Percentiles rank a stretch among this genome's conserved stretches.
Conservation (phyloP, 2,797 vertebrate genomes). For the Channa striata region DNA sequence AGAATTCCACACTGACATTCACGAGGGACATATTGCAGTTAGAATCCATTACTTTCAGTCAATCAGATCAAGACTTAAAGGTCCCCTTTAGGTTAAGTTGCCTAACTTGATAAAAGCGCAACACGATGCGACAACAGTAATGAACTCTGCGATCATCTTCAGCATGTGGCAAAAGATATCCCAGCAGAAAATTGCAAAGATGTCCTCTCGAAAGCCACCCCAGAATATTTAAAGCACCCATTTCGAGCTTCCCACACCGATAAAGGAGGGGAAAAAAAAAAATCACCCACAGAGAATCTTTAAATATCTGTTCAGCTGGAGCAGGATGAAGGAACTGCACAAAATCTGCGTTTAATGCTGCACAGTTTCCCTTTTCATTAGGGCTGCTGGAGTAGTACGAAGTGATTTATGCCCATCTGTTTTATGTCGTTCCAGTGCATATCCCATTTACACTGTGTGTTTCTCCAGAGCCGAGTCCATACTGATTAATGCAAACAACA, state of each 20-base stretch:
- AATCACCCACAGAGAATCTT: constrained; percentile 61
- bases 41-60: constrained; percentile 47
- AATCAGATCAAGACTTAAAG: constrained; percentile 58
- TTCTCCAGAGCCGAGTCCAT: constrained; percentile 50
- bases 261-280: constrained; percentile 19
- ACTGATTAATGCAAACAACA: constrained; percentile 57
- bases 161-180: constrained; percentile 33
- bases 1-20: constrained; percentile 27
- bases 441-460: constrained; percentile 65
- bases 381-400: constrained; percentile 61
- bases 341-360: constrained; percentile 32
- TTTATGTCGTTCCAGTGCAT: constrained; percentile 71
- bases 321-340: constrained; percentile 62
- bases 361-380: constrained; percentile 64
- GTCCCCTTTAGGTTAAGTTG: constrained; percentile 43
- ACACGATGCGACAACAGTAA: constrained; percentile 66
- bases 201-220: constrained; percentile 55
- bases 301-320: constrained; percentile 73
- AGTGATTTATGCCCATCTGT: constrained; percentile 75
- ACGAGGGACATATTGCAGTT: constrained; percentile 35
- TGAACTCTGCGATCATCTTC: constrained; percentile 56
- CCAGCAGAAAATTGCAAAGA: constrained; percentile 36
- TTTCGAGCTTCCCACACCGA: constrained; percentile 48
- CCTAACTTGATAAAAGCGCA: constrained; percentile 51
- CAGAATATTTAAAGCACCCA: constrained; percentile 58